Evolutionary conservation across 2,797 vertebrate species (phyloP), one percentile per base, ranked within the genome.

Genomic region (Meda fulgida): DNA sequence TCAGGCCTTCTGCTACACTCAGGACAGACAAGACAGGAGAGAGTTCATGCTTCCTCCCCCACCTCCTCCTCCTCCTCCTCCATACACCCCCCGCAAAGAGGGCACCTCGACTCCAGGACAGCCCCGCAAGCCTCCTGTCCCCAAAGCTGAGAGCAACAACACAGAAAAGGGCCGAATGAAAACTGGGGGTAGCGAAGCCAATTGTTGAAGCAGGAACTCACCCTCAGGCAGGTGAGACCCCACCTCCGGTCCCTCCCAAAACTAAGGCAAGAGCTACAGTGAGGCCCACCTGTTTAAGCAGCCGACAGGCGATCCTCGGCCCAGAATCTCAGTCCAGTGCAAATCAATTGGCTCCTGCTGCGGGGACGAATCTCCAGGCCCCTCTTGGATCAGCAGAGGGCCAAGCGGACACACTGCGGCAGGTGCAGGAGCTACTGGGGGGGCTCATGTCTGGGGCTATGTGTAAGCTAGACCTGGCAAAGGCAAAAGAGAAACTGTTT

Each of bases 361-460:
- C n/a, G 84, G 90, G 88, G 79, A 91, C 91, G 14, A 90, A 87
- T 71, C 92, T 91, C n/a, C 89, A 77, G 70, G 31, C 63, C 19
- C 76, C 83, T n/a, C 86, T 84, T 67, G 81, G 67, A 73, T n/a
- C 55, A 48, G 76, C 65, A 13, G 73, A 75, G 38, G 81, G 70
- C 71, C 95, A 95, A 79, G 93, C 94, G 1, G 95, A 96, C 88
- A 91, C 94, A 1, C 91, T 95, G 51, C 94, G 91, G 85, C 95
- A 95, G 55, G 92, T 96, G 85, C 96, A 96, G 89, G 95, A 96
- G 91, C 94, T 96, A 72, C 91, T 97, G 84, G 95, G 95, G 89
- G 95, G 96, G 83, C 91, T 96, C 87, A 94, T 96, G 91, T 94
- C 96, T 53, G 94, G 92, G 43, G 92, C 95, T 87, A 93, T 93